Evolutionary conservation across 2,888 invertebrate genomes (phyloP), one percentile per base, ranked within the genome.

Genomic region (Halictus quadricinctus): DNA sequence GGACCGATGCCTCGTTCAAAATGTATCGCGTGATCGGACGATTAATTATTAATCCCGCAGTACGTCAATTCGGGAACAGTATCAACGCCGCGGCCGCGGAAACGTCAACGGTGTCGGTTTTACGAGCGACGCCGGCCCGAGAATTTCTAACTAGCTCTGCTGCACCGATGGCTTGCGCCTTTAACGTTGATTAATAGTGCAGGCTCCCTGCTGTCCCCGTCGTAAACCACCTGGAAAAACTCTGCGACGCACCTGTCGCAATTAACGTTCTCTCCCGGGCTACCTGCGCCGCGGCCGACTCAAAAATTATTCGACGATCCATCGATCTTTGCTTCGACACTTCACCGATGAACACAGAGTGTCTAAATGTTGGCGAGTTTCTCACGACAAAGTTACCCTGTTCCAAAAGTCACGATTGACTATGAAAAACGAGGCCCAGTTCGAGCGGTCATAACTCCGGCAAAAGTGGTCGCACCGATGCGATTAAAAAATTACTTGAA

Each of bases 21-120:
- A 85, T 80, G 80, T 85, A 76, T 74, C 85, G 69, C 69, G 46
- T 64, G 76, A 54, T 64, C 84, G 76, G 54, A 18, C 84, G 85
- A 85, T 84, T 84, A 85, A 85, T 84, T 84, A 84, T 85, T 76
- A 84, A 84, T 84, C 74, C 66, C 73, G 76, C 72, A 58, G 79
- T 83, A 73, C 84, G 84, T 85, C 85, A 84, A 84, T 82, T 79
- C 72, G 58, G 78, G 78, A 66, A 82, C 83, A 82, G 84, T 82
- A 79, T 79, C 83, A 76, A 79, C 75, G 70, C 77, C 43, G 43
- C 21, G 15, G 64, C 74, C 48, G 70, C 60, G 58, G 76, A 48
- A 74, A 81, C 81, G 77, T 84, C 83, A 84, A 84, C 77, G 77
- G 46, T 50, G 43, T 1, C n/a, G 64, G 75, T 72, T 84, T 84